phyloP scores from a whole-genome alignment of 2,888 invertebrate species.

The Eudemis profundana region DNA sequence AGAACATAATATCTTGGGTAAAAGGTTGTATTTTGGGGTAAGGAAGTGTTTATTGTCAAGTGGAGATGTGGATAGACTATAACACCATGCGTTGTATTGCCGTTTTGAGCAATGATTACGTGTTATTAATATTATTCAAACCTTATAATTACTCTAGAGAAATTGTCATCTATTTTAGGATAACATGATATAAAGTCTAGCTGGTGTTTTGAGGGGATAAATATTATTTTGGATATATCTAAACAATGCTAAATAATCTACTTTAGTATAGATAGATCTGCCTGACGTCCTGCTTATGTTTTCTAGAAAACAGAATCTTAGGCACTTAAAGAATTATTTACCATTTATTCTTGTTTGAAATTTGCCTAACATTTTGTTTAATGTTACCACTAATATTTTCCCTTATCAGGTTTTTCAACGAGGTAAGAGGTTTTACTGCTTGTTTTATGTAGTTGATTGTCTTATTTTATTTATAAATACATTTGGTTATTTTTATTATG shows the following conservation, averaged over 20 bases:
- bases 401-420: constrained; percentile 74
- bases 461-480: constrained; percentile 57
- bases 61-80: neutral
- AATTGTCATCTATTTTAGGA: constrained; percentile 51
- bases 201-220: constrained; percentile 4
- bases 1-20: neutral
- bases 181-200: constrained; percentile 49
- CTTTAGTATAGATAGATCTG: constrained; percentile 11
- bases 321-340: neutral
- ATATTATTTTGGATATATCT: constrained; percentile 8
- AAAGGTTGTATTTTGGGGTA: neutral
- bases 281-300: constrained; percentile 30
- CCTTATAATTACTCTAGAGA: constrained; percentile 51
- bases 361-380: constrained; percentile 39
- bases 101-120: constrained; percentile 45
- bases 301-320: constrained; percentile 28
- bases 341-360: neutral
- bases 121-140: constrained; percentile 19
- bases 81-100: constrained; percentile 2
- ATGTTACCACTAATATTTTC: constrained; percentile 58
- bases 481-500: constrained; percentile 53
- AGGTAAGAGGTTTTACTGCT: constrained; percentile 78
- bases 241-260: constrained; percentile 4
- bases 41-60: neutral
- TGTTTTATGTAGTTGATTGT: constrained; percentile 66